Evolutionary conservation across 1,140 invertebrate genomes (phyloP), one percentile per base, ranked within the genome.

Genomic region (Dendroctonus valens): DNA sequence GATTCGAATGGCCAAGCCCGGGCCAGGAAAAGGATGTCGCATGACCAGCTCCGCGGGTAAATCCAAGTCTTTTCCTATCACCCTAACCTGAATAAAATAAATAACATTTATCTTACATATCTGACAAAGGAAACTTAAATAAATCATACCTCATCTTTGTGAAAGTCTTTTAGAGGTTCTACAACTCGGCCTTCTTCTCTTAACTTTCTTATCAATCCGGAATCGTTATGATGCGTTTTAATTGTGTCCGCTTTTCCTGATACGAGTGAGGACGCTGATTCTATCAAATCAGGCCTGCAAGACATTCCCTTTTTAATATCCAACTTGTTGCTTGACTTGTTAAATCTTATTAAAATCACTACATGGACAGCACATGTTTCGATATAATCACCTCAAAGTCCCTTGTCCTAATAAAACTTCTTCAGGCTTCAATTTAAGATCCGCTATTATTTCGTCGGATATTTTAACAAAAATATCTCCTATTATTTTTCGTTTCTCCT

Each of bases 191-290:
- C 73, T 59, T 75, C 69, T 69, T 86, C 84, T 65, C 97, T 83
- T 53, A 99, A 82, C 76, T 91, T 84, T 74, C 71, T 96, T 82
- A 99, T 94, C 15, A 99, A 83, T 74, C 94, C 94, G 41, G 93
- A 98, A 79, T 99, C 97, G 79, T 99, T 99, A 83, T 99, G 97
- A 81, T 99, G 97, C n/a, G 97, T 99, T 83, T 99, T 99, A 73
- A 99, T 99, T 9, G 90, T 91, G 78, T 97, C 93, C 6, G 97
- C 97, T 79, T 89, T 89, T 72, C 79, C 85, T 67, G 93, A 97
- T 46, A 88, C 95, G 72, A 97, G 73, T 53, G 83, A 77, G 37
- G 94, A 98, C 5, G 97, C 97, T 68, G 94, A 97, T 83, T 99
- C 97, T 74, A 99, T 99, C 64, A 99, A 83, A 83, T 99, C 97